Percentiles rank a stretch among this genome's conserved stretches.
Conservation (phyloP, 2,113 vertebrate species). For the Poeciliopsis occidentalis region DNA sequence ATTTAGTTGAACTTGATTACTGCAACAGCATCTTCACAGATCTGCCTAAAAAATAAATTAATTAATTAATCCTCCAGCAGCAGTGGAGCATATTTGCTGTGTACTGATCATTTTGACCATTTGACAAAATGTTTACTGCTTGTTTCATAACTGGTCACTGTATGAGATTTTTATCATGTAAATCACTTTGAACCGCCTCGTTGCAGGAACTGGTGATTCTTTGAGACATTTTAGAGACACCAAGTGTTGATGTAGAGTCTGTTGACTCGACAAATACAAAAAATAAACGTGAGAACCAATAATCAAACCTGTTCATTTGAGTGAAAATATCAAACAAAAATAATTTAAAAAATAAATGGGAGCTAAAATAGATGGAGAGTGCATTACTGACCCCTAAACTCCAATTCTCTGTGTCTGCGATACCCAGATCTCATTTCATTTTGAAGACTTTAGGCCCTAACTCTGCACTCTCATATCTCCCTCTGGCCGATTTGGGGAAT, state of each 20-base stretch:
- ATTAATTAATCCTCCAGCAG: too few relatives aligned
- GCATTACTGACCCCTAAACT: constrained; percentile 47
- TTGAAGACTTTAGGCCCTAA: constrained; percentile 66
- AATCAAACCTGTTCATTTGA: not conserved
- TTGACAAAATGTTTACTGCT: too few relatives aligned
- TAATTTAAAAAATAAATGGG: not conserved
- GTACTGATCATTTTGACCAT: too few relatives aligned
- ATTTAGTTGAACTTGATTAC: too few relatives aligned
- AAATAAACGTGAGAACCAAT: not conserved
- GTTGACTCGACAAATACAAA: not conserved
- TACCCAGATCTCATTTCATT: constrained; percentile 72
- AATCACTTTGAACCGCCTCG: too few relatives aligned
- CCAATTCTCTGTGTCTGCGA: constrained; percentile 56
- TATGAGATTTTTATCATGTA: too few relatives aligned
- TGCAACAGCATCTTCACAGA: too few relatives aligned
- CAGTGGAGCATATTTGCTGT: too few relatives aligned
- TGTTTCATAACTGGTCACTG: too few relatives aligned
- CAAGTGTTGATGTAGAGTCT: not conserved
- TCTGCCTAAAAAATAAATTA: too few relatives aligned
- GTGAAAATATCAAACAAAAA: constrained; percentile 17
- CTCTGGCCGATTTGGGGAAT: constrained; percentile 72
- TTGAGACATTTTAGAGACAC: not conserved
- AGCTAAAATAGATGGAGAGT: not conserved
- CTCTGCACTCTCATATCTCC: constrained; percentile 65
- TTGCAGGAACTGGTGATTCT: not conserved